Evolutionary conservation across 2,113 vertebrate genomes (phyloP).

Genomic region (Sylvietta virens): DNA sequence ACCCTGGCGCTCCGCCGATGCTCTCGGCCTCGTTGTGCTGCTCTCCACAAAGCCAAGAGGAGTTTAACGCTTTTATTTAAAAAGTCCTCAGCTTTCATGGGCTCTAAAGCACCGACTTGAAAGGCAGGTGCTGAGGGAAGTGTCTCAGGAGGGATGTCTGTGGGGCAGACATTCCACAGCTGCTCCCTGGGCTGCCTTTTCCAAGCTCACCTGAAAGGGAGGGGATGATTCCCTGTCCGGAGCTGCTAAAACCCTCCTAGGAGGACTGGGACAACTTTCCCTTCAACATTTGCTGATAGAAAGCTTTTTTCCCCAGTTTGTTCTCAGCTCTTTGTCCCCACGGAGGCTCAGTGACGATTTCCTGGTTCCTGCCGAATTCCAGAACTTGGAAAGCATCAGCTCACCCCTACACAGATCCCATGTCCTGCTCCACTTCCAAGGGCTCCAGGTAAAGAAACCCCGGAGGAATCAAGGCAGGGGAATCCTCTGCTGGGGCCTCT

Average conservation of each 20-base stretch:
- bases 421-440: background rate
- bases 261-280: background rate
- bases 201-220: background rate
- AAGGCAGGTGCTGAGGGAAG: background rate
- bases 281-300: background rate
- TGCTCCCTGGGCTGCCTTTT: background rate
- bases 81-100: slow-evolving; percentile 2
- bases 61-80: background rate
- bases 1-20: fast-evolving
- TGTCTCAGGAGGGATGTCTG: background rate
- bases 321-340: background rate
- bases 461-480: background rate
- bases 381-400: fast-evolving
- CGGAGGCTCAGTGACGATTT: background rate
- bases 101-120: background rate
- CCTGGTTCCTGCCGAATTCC: background rate
- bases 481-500: background rate
- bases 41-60: background rate
- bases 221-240: background rate
- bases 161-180: background rate
- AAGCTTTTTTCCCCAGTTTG: background rate
- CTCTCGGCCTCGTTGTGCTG: background rate
- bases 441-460: background rate
- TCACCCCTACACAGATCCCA: background rate
- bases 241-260: background rate